These are phyloP conservation scores for Hystrix cristata DNA, from an alignment of 2,113 vertebrate genomes.

Conservation along the genomic window DNA sequence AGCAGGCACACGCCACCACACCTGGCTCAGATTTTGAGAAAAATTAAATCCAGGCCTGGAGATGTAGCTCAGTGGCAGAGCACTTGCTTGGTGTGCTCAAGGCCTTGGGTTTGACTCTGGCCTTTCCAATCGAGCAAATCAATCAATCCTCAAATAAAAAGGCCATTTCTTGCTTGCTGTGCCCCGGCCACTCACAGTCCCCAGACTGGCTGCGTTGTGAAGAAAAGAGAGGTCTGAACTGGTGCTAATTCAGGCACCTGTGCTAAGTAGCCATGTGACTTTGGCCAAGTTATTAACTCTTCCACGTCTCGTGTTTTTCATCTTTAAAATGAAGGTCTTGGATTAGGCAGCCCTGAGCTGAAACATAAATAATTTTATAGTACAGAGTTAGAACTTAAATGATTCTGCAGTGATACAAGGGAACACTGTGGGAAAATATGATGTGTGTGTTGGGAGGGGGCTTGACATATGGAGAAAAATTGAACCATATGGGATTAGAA, in stretches of 20 bases:
- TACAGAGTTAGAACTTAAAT: background rate
- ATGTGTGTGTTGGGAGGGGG: background rate
- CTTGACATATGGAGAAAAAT: slow-evolving; percentile 48
- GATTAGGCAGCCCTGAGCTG: slow-evolving; percentile 4
- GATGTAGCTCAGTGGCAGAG: background rate
- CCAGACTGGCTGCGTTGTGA: too few species aligned
- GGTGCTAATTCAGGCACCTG: background rate
- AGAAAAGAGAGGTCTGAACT: background rate
- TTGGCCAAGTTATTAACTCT: background rate
- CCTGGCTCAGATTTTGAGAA: background rate
- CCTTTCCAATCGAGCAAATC: background rate
- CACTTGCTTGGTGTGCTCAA: background rate
- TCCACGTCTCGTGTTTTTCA: background rate
- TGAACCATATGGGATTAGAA: slow-evolving; percentile 58
- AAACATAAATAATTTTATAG: background rate
- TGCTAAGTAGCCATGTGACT: background rate
- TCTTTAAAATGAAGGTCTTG: background rate
- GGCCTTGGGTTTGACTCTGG: background rate
- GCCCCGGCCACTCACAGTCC: background rate
- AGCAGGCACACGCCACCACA: background rate
- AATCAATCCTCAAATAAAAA: background rate
- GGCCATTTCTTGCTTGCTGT: background rate
- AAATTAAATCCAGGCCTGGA: background rate
- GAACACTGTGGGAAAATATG: background rate
- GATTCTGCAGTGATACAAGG: background rate